phyloP scores from a whole-genome alignment of 2,888 invertebrate genomes.

The Tyria jacobaeae region DNA sequence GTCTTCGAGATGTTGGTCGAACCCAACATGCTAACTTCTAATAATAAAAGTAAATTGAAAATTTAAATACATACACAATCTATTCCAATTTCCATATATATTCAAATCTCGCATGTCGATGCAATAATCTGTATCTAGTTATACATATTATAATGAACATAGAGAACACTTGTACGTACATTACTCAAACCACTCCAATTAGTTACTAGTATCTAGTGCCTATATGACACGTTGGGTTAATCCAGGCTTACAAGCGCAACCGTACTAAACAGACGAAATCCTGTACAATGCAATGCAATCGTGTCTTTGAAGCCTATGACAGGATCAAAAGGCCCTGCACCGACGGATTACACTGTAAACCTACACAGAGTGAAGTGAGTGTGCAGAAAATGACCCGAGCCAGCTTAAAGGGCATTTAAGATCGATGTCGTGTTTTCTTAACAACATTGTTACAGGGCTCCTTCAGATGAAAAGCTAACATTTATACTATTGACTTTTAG shows the following conservation, averaged over 20 bases:
- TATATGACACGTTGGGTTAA: conserved; percentile 76
- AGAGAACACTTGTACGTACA: conserved; percentile 62
- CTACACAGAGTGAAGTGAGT: conserved; percentile 39
- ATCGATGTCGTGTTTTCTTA: conserved; percentile 23
- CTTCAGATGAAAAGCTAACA: too few species aligned
- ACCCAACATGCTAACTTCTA: too few species aligned
- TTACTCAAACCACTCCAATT: conserved; percentile 71
- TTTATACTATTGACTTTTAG: background rate
- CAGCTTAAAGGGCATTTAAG: conserved; percentile 37
- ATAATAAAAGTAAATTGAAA: too few species aligned
- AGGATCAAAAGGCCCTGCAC: conserved; percentile 75
- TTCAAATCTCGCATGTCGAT: conserved; percentile 6
- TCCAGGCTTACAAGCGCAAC: conserved; percentile 75
- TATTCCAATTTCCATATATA: too few species aligned
- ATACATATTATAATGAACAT: conserved; percentile 38
- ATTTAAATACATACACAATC: too few species aligned
- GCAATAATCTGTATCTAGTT: background rate
- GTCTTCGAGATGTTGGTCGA: too few species aligned
- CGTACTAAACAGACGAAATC: conserved; percentile 73
- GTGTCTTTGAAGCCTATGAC: conserved; percentile 82
- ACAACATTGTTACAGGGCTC: conserved; percentile 26
- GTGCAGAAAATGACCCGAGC: conserved; percentile 31
- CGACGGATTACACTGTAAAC: conserved; percentile 43
- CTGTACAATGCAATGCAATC: conserved; percentile 72
- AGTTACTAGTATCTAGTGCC: conserved; percentile 71